These are phyloP conservation scores for Arvicola amphibius DNA, from an alignment of 2,797 vertebrate genomes.

Conservation along the genomic window DNA sequence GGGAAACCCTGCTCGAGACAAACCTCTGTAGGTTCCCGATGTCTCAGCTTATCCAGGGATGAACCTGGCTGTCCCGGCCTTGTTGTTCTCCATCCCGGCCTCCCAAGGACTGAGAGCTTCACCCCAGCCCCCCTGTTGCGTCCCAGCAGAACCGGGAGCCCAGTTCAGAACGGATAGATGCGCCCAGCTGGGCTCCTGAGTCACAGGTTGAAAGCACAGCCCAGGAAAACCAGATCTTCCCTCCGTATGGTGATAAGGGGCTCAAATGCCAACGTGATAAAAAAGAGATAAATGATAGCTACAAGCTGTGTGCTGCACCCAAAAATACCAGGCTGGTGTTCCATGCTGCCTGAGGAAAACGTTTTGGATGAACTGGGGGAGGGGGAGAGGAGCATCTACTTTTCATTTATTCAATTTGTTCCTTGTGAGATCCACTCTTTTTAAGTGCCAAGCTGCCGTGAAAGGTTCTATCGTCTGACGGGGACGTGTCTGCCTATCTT, in stretches of 20 bases:
- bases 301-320: not conserved
- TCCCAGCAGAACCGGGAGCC: slow-evolving; percentile 11
- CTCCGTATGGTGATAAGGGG: not conserved
- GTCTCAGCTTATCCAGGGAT: not conserved
- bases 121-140: not conserved
- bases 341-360: not conserved
- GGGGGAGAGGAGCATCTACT: not conserved
- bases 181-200: not conserved
- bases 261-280: slow-evolving; percentile 63
- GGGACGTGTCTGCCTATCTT: not conserved
- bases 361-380: not conserved
- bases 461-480: not conserved
- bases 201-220: slow-evolving; percentile 6
- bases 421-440: slow-evolving; percentile 11
- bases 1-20: not conserved
- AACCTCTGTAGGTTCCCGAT: not conserved
- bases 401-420: slow-evolving; percentile 39
- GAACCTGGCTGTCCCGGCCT: not conserved
- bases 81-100: not conserved
- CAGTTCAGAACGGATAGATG: slow-evolving; percentile 12
- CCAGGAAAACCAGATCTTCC: slow-evolving; percentile 36
- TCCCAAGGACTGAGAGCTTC: not conserved
- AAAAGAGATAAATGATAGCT: slow-evolving; percentile 62
- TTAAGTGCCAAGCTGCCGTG: slow-evolving; percentile 13
- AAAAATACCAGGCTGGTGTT: slow-evolving; percentile 39